These are phyloP conservation scores for Ephydatia muelleri DNA, from an alignment of 37 sponge, comb jelly and placozoan species.

Conservation along the genomic window DNA sequence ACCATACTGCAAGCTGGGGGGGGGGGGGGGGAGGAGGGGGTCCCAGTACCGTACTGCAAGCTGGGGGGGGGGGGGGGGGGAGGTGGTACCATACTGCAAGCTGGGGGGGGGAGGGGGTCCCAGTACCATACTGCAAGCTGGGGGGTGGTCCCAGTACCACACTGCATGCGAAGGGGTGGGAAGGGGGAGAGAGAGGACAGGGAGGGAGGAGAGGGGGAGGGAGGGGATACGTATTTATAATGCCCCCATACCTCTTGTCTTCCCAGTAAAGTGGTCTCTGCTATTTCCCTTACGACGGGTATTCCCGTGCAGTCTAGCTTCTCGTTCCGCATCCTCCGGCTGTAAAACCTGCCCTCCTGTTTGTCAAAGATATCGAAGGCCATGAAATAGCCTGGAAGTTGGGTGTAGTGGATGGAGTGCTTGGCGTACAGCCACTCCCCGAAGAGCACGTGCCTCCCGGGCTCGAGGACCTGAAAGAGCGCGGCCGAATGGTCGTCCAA, in stretches of 20 bases:
- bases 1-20: background rate
- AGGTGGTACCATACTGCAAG: too few relatives aligned
- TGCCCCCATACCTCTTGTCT: constrained; percentile 82
- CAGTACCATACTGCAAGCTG: background rate
- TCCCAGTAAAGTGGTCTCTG: constrained; percentile 49
- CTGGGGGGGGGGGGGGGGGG: too few relatives aligned
- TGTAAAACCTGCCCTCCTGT: constrained; percentile 56
- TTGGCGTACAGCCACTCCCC: constrained; percentile 95
- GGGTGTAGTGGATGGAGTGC: constrained; percentile 89
- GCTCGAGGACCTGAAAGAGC: constrained; percentile 60
- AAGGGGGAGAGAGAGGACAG: too few relatives aligned
- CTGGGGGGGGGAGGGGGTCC: too few relatives aligned
- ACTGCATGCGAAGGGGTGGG: too few relatives aligned
- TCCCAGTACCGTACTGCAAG: too few relatives aligned
- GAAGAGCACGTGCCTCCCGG: constrained; percentile 76
- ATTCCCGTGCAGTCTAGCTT: constrained; percentile 62
- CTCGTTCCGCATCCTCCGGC: constrained; percentile 74
- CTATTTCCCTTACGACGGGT: constrained; percentile 56
- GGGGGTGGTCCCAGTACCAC: too few relatives aligned
- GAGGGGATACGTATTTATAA: too few relatives aligned
- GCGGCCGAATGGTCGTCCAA: constrained; percentile 65
- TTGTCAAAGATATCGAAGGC: constrained; percentile 83
- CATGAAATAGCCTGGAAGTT: constrained; percentile 80
- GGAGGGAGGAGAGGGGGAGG: too few relatives aligned
- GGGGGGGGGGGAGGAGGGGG: too few relatives aligned